phyloP scores from a whole-genome alignment of 2,888 invertebrate genomes.

The Apantesis nais region DNA sequence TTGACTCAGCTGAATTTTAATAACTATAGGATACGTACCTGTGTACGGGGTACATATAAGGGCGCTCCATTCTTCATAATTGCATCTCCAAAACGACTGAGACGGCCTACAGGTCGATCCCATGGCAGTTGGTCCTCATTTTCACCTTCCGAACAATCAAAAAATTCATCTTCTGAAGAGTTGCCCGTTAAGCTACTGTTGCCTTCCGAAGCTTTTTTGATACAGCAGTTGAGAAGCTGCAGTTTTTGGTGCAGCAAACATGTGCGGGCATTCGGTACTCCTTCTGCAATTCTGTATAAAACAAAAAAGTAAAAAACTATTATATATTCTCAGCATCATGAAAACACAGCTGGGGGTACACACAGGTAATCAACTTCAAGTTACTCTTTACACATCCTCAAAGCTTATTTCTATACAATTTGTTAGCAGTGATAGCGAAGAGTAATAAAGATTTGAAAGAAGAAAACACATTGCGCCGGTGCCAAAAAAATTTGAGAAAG shows the following conservation, averaged over 20 bases:
- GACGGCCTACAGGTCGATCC: slow-evolving; percentile 74
- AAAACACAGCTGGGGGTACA: background rate
- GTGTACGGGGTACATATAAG: slow-evolving; percentile 76
- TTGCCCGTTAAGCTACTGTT: slow-evolving; percentile 64
- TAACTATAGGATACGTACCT: slow-evolving; percentile 61
- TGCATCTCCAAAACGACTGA: slow-evolving; percentile 69
- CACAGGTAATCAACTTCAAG: background rate
- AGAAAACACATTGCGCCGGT: background rate
- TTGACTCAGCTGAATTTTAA: background rate
- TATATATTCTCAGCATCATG: background rate
- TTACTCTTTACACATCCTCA: too few species aligned
- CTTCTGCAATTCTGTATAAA: slow-evolving; percentile 89
- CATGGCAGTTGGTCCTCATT: slow-evolving; percentile 78
- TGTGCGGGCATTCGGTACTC: slow-evolving; percentile 94
- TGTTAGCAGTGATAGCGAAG: too few species aligned
- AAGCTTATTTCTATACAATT: too few species aligned
- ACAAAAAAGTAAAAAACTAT: slow-evolving; percentile 24
- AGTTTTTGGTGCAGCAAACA: slow-evolving; percentile 98
- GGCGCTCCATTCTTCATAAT: slow-evolving; percentile 74
- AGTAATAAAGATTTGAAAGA: too few species aligned
- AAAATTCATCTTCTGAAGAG: slow-evolving; percentile 90
- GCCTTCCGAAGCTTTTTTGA: slow-evolving; percentile 85
- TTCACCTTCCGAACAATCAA: slow-evolving; percentile 89
- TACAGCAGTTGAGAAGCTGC: slow-evolving; percentile 93
- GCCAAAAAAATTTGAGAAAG: background rate